Evolutionary conservation across 2,888 invertebrate species (phyloP).

Genomic region (Dichetophora obliterata): DNA sequence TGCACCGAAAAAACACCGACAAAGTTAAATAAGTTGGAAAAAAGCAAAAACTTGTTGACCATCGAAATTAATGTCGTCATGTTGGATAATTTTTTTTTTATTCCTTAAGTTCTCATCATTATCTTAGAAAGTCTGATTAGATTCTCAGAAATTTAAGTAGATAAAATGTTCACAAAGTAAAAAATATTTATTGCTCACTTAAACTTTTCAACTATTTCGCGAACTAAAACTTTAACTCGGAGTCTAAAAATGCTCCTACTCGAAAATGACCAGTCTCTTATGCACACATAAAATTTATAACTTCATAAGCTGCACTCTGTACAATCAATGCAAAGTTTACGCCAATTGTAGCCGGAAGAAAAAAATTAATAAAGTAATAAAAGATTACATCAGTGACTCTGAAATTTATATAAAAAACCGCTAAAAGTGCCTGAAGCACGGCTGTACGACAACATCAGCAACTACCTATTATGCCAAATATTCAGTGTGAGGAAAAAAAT

Average conservation of each 20-base stretch:
- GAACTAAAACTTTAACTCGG: too few relatives aligned
- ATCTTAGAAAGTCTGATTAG: too few relatives aligned
- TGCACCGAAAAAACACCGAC: too few relatives aligned
- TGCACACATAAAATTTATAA: neutral
- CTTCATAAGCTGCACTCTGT: neutral
- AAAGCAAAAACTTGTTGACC: too few relatives aligned
- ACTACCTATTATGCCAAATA: neutral
- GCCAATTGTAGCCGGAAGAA: neutral
- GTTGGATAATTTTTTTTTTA: too few relatives aligned
- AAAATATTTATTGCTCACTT: too few relatives aligned
- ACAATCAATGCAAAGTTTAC: constrained; percentile 7
- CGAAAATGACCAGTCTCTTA: neutral
- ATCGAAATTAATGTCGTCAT: too few relatives aligned
- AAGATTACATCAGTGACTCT: neutral
- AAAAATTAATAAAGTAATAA: neutral
- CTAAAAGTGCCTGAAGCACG: neutral
- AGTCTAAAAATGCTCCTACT: neutral
- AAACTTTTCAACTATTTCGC: too few relatives aligned
- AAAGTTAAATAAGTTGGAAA: too few relatives aligned
- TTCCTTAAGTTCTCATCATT: too few relatives aligned
- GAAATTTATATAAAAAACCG: neutral
- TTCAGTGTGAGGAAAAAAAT: neutral
- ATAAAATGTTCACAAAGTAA: too few relatives aligned
- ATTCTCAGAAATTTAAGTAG: too few relatives aligned
- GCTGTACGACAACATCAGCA: neutral